phyloP scores from a whole-genome alignment of 2,888 invertebrate species.

The Eugnorisma glareosa region DNA sequence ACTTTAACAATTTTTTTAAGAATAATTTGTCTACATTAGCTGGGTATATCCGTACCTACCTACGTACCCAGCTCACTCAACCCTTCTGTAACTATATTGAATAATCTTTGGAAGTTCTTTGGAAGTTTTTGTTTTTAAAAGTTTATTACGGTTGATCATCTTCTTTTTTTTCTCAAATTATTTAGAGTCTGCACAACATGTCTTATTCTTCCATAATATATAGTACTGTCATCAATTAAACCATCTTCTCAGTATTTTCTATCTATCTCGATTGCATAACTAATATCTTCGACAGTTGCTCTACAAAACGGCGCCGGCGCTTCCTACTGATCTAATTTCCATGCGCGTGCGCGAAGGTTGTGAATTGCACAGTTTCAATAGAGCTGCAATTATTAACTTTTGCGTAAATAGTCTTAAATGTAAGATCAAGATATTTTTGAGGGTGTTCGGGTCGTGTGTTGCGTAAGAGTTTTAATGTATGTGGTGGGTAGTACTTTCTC shows the following conservation, averaged over 20 bases:
- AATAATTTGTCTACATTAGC: background rate
- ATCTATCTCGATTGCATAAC: background rate
- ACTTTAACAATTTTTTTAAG: background rate
- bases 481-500: background rate
- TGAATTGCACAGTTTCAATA: slow-evolving; percentile 86
- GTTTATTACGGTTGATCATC: background rate
- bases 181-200: background rate
- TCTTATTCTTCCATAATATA: background rate
- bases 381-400: slow-evolving; percentile 87
- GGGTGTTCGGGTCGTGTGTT: background rate
- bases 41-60: background rate
- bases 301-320: slow-evolving; percentile 63
- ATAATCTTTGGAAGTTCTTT: too few relatives aligned
- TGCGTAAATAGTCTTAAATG: slow-evolving; percentile 54
- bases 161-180: background rate
- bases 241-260: background rate
- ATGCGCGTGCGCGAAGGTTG: slow-evolving; percentile 84
- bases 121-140: too few relatives aligned
- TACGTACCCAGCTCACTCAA: background rate
- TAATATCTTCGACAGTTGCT: slow-evolving; percentile 77
- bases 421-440: background rate
- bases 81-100: background rate
- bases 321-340: slow-evolving; percentile 89
- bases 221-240: background rate
- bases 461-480: background rate